Evolutionary conservation across 92 coral and sea anemone genomes (phyloP), one percentile per base, ranked within the genome.

Genomic region (Epizoanthus scotinus): DNA sequence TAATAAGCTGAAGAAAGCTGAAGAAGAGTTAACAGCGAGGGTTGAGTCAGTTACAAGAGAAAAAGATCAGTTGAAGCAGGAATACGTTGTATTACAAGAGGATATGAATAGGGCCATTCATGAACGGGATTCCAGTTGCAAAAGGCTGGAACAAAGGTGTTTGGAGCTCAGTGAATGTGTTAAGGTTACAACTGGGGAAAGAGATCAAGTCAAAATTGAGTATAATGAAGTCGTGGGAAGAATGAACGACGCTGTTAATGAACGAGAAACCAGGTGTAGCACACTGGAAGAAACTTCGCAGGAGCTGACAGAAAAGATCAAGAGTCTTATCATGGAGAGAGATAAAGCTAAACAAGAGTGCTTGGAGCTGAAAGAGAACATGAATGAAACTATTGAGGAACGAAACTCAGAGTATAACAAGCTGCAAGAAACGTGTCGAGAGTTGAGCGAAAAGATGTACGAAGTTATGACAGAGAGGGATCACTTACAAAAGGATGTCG

Each of bases 81-180:
- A 79, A 26, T 34, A 64, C 26, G 40, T 19, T 7, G 17, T 12
- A 44, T 44, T 44, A 44, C 52, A 61, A 61, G 31, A 21, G 10
- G 67, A 61, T 8, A 17, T 8, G 31, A 27, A 61, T 18, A 61
- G 25, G 20, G 62, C 20, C 6, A 9, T 79, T 12, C 62, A 64
- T 62, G 63, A 63, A 65, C 83, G 28, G 26, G 73, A 67, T 9
- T 21, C 47, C 20, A 18, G 17, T 53, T 63, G 64, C n/a, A 20
- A 79, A 79, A 5, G 9, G 47, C 62, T 63, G 49, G 73, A 79
- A 31, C 34, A 65, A 63, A 47, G 53, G 19, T 28, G 26, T 40
- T 10, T 54, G 19, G 83, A 79, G 18, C 6, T 40, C 34, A 75
- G 27, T 14, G 28, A 60, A 20, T 49, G 61, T 22, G 15, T 59